Percentiles rank a stretch among this genome's conserved stretches.
Conservation (phyloP, 2,888 invertebrate species). For the Tipula unca region DNA sequence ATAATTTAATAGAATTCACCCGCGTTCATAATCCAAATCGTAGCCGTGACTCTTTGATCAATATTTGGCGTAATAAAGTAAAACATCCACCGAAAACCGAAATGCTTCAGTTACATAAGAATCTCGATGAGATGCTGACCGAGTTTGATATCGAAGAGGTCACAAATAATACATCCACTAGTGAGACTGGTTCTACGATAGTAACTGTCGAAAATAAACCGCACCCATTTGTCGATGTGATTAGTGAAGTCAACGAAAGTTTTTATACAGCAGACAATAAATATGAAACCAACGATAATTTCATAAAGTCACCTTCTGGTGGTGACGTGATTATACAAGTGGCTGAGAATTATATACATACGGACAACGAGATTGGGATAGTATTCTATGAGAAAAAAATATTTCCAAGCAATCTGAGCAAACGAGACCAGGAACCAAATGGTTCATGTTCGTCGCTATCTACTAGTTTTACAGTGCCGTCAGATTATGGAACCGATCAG, state of each 20-base stretch:
- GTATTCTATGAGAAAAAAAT: constrained; percentile 58
- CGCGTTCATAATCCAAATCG: constrained; percentile 22
- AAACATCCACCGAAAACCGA: constrained; percentile 29
- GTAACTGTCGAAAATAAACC: background rate
- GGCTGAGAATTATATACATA: constrained; percentile 66
- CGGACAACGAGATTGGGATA: constrained; percentile 61
- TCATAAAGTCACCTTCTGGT: constrained; percentile 30
- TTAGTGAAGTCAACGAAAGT: constrained; percentile 29
- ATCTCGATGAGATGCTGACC: constrained; percentile 33
- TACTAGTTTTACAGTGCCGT: constrained; percentile 48
- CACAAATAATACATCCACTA: background rate
- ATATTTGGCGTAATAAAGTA: constrained; percentile 39
- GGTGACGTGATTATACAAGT: constrained; percentile 41
- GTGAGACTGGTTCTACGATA: constrained; percentile 24
- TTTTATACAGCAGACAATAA: constrained; percentile 31
- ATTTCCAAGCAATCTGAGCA: constrained; percentile 29
- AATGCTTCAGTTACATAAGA: constrained; percentile 32
- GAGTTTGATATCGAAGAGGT: constrained; percentile 27
- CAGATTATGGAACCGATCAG: constrained; percentile 58
- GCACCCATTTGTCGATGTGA: constrained; percentile 24
- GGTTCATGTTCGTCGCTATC: constrained; percentile 44
- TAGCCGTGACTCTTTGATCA: constrained; percentile 34
- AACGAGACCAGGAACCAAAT: constrained; percentile 34
- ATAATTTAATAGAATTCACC: constrained; percentile 26
- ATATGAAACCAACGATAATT: constrained; percentile 23